Percentiles rank a stretch among this genome's conserved stretches.
phyloP scores from a whole-genome alignment of 2,888 invertebrate species.

The Stenchaetothrips biformis region DNA sequence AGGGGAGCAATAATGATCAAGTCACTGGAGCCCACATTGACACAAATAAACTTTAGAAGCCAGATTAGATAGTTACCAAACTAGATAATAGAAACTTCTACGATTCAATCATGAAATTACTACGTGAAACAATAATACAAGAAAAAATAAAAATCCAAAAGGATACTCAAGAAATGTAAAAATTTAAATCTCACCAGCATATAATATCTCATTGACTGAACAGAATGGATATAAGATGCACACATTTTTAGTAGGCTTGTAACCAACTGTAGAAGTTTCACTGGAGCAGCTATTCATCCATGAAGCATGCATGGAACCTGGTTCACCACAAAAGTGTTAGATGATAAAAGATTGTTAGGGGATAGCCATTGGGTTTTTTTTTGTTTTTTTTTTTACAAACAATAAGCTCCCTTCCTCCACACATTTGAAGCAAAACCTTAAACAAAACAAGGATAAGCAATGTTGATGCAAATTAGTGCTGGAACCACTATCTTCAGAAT shows the following conservation, averaged over 20 bases:
- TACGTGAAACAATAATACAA: neutral
- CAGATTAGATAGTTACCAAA: neutral
- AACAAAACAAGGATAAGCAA: neutral
- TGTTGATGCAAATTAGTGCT: neutral
- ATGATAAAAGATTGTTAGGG: neutral
- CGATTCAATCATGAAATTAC: neutral
- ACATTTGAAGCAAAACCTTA: neutral
- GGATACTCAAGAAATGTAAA: too few relatives aligned
- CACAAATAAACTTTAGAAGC: neutral
- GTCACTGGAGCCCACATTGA: neutral
- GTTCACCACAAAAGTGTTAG: conserved; percentile 3
- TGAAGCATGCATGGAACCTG: neutral
- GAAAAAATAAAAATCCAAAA: neutral
- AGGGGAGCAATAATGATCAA: neutral
- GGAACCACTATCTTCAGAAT: neutral
- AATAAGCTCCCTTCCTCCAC: neutral
- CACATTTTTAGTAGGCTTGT: neutral
- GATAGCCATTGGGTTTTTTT: neutral
- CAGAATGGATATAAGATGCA: neutral
- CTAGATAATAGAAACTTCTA: neutral
- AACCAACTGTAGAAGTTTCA: neutral
- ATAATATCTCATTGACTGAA: conserved; percentile 19
- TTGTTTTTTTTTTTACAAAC: neutral
- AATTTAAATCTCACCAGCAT: conserved; percentile 2
- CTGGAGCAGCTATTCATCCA: neutral